Percentiles rank a stretch among this genome's conserved stretches.
Evolutionary conservation across 2,888 invertebrate species (phyloP).

Genomic region (Caenorhabditis doughertyi): DNA sequence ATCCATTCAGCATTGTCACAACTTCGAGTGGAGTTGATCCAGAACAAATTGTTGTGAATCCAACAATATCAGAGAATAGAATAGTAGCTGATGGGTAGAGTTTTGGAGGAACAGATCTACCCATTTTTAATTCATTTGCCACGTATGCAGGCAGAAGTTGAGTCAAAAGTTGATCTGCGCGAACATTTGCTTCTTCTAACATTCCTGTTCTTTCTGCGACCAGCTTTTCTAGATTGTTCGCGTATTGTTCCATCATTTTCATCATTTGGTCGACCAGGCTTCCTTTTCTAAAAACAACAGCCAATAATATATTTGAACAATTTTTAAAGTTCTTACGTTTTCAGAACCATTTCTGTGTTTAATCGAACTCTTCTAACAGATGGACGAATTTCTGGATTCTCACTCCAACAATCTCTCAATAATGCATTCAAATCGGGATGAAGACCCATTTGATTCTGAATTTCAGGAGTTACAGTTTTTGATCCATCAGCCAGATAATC

Average conservation of each 20-base stretch:
- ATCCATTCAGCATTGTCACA: conserved; percentile 80
- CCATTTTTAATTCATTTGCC: conserved; percentile 80
- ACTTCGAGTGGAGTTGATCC: conserved; percentile 80
- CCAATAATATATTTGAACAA: neutral
- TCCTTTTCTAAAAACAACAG: conserved; percentile 65
- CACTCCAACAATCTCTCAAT: conserved; percentile 80
- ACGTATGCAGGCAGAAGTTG: conserved; percentile 81
- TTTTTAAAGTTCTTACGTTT: conserved; percentile 72
- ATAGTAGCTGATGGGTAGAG: conserved; percentile 77
- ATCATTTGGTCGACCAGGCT: conserved; percentile 82
- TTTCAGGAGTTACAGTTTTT: conserved; percentile 74
- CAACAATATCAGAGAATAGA: conserved; percentile 76
- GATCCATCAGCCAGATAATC: conserved; percentile 75
- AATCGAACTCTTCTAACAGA: conserved; percentile 80
- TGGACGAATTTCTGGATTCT: conserved; percentile 81
- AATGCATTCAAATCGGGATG: conserved; percentile 79
- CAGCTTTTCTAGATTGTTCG: conserved; percentile 81
- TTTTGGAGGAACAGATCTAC: conserved; percentile 79
- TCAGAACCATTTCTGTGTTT: conserved; percentile 81
- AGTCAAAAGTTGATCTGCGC: conserved; percentile 79
- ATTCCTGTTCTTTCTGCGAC: conserved; percentile 82
- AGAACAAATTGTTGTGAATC: conserved; percentile 81
- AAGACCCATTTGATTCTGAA: conserved; percentile 77
- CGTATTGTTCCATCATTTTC: conserved; percentile 78
- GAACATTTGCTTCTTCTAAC: conserved; percentile 81